Evolutionary conservation across 2,113 vertebrate species (phyloP).

Genomic region (Aegotheles bennettii): DNA sequence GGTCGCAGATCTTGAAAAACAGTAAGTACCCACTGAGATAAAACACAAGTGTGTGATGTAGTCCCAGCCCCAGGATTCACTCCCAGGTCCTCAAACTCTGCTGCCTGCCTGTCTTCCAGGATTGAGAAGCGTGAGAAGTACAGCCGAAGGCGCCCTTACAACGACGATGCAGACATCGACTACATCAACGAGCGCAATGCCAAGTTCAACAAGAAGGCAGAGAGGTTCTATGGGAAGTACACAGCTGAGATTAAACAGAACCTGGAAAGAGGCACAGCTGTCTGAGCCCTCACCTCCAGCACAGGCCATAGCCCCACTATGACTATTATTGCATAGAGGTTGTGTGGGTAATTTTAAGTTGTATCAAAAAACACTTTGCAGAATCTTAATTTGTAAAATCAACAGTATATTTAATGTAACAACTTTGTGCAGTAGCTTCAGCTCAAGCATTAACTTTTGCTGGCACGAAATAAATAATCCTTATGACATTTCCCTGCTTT

Average conservation of each 20-base stretch:
- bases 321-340: accelerated
- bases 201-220: slow-evolving; percentile 98
- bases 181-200: slow-evolving; percentile 98
- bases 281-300: slow-evolving; percentile 51
- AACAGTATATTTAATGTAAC: accelerated
- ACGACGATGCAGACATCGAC: slow-evolving; percentile 93
- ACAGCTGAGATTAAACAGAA: slow-evolving; percentile 98
- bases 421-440: too few species aligned
- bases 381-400: too few species aligned
- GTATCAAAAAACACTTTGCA: accelerated
- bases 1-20: slow-evolving; percentile 93
- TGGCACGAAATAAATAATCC: too few species aligned
- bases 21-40: slow-evolving; percentile 72
- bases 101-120: slow-evolving; percentile 55
- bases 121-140: slow-evolving; percentile 95
- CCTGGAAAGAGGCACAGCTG: slow-evolving; percentile 93
- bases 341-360: accelerated
- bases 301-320: accelerated
- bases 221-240: slow-evolving; percentile 97
- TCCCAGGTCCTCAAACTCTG: accelerated
- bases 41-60: accelerated
- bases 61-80: accelerated
- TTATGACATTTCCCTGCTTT: accelerated
- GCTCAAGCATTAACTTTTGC: too few species aligned
- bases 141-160: slow-evolving; percentile 91